Base-by-base conservation (phyloP, 2,797 vertebrate species). In the Hyperoplus immaculatus region DNA sequence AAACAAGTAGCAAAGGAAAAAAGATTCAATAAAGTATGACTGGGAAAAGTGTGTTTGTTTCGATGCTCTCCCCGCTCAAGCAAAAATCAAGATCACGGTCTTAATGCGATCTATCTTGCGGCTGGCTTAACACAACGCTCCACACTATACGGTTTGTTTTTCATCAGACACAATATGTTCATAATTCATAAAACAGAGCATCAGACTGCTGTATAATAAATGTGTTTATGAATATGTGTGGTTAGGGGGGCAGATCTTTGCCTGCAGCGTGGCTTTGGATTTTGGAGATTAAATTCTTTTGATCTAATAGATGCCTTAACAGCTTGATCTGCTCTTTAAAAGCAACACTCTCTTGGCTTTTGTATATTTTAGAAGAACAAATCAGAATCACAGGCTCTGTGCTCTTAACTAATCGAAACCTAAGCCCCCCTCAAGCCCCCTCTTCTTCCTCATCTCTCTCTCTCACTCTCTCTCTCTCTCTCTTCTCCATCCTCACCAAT, bases 331-430 rank as follows among this genome's bases (percentile, higher is more conserved):
- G 11, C 18, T 72, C 51, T 54, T 63, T 4, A 50, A 29, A 59
- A n/a, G 38, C 42, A 57, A 0, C 21, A 62, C 18, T 21, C 9
- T 42, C n/a, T 58, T n/a, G 16, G 36, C 29, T 43, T 77, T 59
- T 46, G n/a, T 36, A 29, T 39, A 58, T 58, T 81, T 72, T 6
- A 66, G 10, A 56, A 43, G 9, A n/a, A 46, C 21, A 58, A 45
- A 70, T 41, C 53, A 41, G 46, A 72, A 58, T 56, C 58, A 77
- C 62, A 46, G 51, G 61, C 29, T 21, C 56, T 54, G 16, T 59
- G 58, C 51, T 67, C 61, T 57, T 72, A 29, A 65, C 39, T 46
- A 63, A 85, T 81, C 54, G 49, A 81, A 75, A 45, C 68, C 50
- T n/a, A 10, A 41, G 5, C 29, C 67, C 45, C 16, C 54, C 47